Base-by-base conservation (phyloP, 2,888 invertebrate genomes). In the Tipula confusa region DNA sequence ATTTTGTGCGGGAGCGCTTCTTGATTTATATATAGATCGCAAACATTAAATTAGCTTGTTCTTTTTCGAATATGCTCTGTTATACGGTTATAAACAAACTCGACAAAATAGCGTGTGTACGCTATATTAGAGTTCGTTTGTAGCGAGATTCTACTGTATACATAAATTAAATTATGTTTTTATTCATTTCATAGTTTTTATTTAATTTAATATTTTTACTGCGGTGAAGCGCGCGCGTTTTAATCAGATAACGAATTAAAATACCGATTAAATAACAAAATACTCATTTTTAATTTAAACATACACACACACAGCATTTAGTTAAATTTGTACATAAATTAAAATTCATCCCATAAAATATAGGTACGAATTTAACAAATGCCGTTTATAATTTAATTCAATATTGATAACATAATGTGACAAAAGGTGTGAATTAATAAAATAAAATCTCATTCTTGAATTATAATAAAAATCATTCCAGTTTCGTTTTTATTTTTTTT, bases 371-470 rank as follows among this genome's bases (percentile, higher is more conserved):
- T 11, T 9, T 24, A 64, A 64, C 64, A 64, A 64, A 64, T 24
- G 64, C 24, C 64, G 24, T 64, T 64, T 64, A 24, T 64, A 64
- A 64, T 64, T 64, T 64, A 64, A 64, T 64, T 64, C 64, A 64
- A 64, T 64, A 64, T 64, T 64, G 64, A 64, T 64, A 64, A 64
- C 64, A 64, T 64, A 64, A 64, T 64, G 64, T 64, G 64, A 64
- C 64, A 64, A 64, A 64, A 64, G 64, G 64, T 64, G 64, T 64
- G 24, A 64, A 64, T 24, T 64, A 64, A 64, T 64, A 64, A 64
- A 64, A 64, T 64, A 64, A 64, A 64, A 64, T 64, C 64, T 64
- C 64, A 64, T 64, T 64, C 64, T 64, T 64, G 24, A 64, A 64
- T 64, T 9, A 33, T 33, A 64, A 64, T 64, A 64, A 64, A 1